phyloP scores from a whole-genome alignment of 2,113 vertebrate genomes.

The Petrocephalus zakoni region DNA sequence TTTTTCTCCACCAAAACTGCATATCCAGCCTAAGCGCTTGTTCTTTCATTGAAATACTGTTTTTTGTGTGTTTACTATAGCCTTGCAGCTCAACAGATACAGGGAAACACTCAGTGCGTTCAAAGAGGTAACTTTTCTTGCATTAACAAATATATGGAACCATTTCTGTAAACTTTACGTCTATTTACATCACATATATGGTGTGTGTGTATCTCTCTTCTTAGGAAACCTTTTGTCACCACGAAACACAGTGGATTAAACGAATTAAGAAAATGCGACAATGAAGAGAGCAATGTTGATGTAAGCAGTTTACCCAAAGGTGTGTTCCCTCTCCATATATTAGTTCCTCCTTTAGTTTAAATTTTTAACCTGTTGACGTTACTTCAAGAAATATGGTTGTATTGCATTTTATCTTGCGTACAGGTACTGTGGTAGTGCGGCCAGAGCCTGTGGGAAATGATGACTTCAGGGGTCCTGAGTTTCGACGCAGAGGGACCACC shows the following conservation, averaged over 20 bases:
- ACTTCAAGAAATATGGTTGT: not conserved
- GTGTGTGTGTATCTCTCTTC: not conserved
- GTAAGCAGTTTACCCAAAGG: constrained; percentile 84
- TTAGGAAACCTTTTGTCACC: constrained; percentile 86
- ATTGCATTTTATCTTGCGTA: not conserved
- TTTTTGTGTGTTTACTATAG: constrained; percentile 49
- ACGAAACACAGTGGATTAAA: constrained; percentile 87
- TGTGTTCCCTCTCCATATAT: constrained; percentile 39
- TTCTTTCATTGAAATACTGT: not conserved
- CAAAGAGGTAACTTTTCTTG: constrained; percentile 69
- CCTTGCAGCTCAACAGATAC: constrained; percentile 65
- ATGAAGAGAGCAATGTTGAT: constrained; percentile 78
- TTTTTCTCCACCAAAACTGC: not conserved
- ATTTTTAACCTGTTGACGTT: not conserved
- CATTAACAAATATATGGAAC: not conserved
- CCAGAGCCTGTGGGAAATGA: constrained; percentile 91
- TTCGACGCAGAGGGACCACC: constrained; percentile 75
- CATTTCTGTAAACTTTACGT: not conserved
- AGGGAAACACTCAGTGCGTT: constrained; percentile 63
- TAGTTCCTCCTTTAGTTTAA: not conserved
- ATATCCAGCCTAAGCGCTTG: not conserved
- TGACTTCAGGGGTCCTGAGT: constrained; percentile 98
- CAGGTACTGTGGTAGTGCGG: constrained; percentile 88
- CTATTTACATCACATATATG: not conserved
- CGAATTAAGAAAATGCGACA: constrained; percentile 75